A percentile compares a stretch with the other conserved stretches of the same genome.
These are phyloP conservation scores for Pithys albifrons DNA, from an alignment of 2,113 vertebrate species.

Conservation along the genomic window DNA sequence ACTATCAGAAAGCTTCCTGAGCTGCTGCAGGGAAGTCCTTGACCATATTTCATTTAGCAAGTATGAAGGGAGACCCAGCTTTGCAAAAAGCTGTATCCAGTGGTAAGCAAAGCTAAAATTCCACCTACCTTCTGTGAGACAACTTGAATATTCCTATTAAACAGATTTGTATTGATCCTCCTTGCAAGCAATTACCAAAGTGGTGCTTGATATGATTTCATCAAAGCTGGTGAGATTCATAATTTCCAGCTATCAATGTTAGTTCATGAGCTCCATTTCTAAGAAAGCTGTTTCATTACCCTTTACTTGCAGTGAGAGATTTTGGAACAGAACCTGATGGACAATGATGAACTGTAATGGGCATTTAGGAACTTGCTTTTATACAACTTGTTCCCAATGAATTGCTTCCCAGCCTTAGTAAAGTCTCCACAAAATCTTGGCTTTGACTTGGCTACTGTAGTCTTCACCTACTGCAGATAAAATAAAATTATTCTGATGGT, in stretches of 20 bases:
- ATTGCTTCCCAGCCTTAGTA: background rate
- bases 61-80: background rate
- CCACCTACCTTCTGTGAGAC: background rate
- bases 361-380: conserved; percentile 4
- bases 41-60: background rate
- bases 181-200: background rate
- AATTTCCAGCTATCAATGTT: background rate
- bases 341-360: background rate
- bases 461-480: background rate
- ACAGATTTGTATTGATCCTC: background rate
- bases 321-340: background rate
- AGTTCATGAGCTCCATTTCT: background rate
- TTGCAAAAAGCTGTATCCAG: background rate
- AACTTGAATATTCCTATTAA: background rate
- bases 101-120: background rate
- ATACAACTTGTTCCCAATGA: background rate
- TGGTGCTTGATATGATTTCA: background rate
- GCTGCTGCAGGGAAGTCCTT: background rate
- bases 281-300: background rate
- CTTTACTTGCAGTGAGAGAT: background rate
- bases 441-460: background rate
- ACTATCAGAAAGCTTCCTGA: background rate
- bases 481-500: background rate
- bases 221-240: background rate
- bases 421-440: background rate